Conservation (phyloP, 2,113 vertebrate species). For the Dryoscopus gambensis region DNA sequence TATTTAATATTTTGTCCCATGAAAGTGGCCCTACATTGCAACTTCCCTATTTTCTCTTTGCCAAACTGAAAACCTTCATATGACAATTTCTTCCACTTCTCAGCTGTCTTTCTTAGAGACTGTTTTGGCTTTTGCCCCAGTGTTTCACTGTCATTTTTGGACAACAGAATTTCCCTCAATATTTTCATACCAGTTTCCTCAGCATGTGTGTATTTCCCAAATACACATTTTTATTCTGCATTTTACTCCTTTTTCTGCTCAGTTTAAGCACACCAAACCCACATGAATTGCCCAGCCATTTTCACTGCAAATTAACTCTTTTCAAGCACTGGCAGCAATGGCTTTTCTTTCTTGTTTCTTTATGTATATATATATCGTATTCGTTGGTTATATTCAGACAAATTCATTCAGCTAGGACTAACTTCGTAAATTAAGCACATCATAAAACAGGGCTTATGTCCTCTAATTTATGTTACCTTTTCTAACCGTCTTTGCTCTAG, state of each 20-base stretch:
- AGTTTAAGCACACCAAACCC: not conserved
- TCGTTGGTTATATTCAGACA: not conserved
- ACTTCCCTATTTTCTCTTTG: not conserved
- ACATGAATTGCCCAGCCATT: not conserved
- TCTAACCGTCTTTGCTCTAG: not conserved
- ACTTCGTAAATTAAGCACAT: not conserved
- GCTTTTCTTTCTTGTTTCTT: not conserved
- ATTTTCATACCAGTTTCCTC: not conserved
- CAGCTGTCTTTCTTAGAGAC: not conserved
- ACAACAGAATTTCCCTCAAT: not conserved
- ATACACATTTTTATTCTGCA: not conserved
- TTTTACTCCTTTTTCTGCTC: not conserved
- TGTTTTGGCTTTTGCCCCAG: not conserved
- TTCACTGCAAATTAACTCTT: not conserved
- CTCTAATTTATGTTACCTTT: not conserved
- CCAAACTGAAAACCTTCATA: not conserved
- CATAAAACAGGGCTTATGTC: not conserved
- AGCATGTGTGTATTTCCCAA: not conserved
- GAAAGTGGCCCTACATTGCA: not conserved
- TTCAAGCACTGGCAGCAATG: not conserved
- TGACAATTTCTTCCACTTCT: not conserved
- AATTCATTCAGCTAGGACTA: not conserved
- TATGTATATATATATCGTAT: rapidly evolving
- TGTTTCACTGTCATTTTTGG: not conserved
- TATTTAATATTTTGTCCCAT: not conserved